Conservation (phyloP, 2,113 vertebrate species). For the Zootoca vivipara region DNA sequence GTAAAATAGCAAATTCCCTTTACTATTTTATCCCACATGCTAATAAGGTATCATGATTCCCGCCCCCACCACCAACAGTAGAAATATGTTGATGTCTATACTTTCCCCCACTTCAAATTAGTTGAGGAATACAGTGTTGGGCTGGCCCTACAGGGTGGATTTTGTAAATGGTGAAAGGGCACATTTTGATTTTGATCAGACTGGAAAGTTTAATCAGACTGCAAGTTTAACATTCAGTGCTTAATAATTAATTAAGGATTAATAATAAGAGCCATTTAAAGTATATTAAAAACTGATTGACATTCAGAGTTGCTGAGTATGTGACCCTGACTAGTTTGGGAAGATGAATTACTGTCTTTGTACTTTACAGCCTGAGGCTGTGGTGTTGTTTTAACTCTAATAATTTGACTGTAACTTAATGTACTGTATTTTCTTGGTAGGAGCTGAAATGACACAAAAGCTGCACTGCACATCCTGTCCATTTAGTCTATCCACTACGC, state of each 20-base stretch:
- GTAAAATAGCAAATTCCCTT: neutral
- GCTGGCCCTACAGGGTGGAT: neutral
- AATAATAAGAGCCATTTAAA: constrained; percentile 11
- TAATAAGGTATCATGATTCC: neutral
- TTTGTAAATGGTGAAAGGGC: neutral
- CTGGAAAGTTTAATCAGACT: neutral
- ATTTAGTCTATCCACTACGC: neutral
- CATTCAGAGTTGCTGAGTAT: neutral
- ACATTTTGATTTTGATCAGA: constrained; percentile 13
- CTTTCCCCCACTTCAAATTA: neutral
- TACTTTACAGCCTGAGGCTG: constrained; percentile 13
- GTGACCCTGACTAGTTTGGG: neutral
- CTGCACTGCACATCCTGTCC: neutral
- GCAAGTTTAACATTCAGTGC: neutral
- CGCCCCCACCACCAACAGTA: neutral
- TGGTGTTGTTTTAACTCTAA: constrained; percentile 22
- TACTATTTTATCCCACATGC: neutral
- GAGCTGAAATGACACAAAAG: constrained; percentile 30
- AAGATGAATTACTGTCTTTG: constrained; percentile 17
- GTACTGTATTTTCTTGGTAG: constrained; percentile 19
- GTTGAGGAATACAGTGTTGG: fast-evolving
- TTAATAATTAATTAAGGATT: constrained; percentile 9
- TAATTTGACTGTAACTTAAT: constrained; percentile 12
- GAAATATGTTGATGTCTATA: neutral
- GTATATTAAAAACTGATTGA: constrained; percentile 12